phyloP scores from a whole-genome alignment of 2,888 invertebrate species.

The Parascotia fuliginaria region DNA sequence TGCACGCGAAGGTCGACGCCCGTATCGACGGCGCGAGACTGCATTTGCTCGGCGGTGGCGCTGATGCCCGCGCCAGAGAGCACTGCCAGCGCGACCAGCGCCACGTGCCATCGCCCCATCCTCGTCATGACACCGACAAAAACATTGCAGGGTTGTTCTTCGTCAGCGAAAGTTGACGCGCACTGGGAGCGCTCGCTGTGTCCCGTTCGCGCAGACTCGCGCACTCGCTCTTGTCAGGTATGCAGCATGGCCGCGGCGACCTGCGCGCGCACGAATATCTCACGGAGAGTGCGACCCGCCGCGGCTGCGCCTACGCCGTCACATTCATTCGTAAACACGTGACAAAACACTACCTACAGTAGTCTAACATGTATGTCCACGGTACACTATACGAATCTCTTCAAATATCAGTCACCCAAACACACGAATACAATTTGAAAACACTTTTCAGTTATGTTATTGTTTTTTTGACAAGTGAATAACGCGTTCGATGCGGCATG shows the following conservation, averaged over 20 bases:
- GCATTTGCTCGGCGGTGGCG: slow-evolving; percentile 89
- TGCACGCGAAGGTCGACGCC: slow-evolving; percentile 93
- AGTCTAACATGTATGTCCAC: slow-evolving; percentile 41
- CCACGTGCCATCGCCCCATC: slow-evolving; percentile 81
- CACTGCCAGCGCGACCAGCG: slow-evolving; percentile 78
- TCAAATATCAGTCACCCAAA: slow-evolving; percentile 37
- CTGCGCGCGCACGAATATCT: slow-evolving; percentile 84
- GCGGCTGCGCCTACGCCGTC: slow-evolving; percentile 81
- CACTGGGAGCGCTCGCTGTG: slow-evolving; percentile 71
- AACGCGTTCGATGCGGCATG: slow-evolving; percentile 62
- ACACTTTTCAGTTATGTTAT: slow-evolving; percentile 74
- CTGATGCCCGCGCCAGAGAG: slow-evolving; percentile 67
- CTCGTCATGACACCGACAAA: slow-evolving; percentile 76
- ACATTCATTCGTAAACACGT: slow-evolving; percentile 83
- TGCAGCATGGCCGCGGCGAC: slow-evolving; percentile 85
- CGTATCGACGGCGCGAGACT: slow-evolving; percentile 94
- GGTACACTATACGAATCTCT: slow-evolving; percentile 33
- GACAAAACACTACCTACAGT: slow-evolving; percentile 72
- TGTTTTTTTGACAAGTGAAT: slow-evolving; percentile 58
- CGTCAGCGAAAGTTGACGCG: slow-evolving; percentile 71
- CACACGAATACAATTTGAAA: slow-evolving; percentile 56
- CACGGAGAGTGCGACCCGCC: slow-evolving; percentile 81
- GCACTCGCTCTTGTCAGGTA: slow-evolving; percentile 83
- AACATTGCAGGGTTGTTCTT: slow-evolving; percentile 75
- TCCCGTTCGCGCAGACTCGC: slow-evolving; percentile 82